Evolutionary conservation across 2,888 invertebrate species (phyloP).

Genomic region (Gibbula magus): DNA sequence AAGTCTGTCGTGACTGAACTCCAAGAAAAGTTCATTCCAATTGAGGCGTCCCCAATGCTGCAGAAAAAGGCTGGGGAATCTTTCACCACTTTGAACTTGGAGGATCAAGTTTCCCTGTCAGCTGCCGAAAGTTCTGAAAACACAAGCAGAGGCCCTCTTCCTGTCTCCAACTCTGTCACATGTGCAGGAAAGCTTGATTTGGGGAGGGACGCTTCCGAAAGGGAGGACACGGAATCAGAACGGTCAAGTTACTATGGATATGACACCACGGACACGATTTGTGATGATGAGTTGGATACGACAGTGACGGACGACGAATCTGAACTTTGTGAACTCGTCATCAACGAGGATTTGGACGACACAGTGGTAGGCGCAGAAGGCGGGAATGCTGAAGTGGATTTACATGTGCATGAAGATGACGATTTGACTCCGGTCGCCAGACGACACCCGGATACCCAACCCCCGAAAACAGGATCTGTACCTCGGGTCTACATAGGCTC

Average conservation of each 20-base stretch:
- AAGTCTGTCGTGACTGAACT: not conserved
- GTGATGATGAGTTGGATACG: conserved; percentile 18
- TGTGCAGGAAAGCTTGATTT: not conserved
- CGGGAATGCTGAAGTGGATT: not conserved
- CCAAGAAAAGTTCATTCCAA: not conserved
- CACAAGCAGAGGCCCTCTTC: not conserved
- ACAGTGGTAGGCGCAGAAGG: not conserved
- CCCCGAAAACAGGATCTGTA: not conserved
- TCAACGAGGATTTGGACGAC: conserved; percentile 1
- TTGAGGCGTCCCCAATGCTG: conserved; percentile 7
- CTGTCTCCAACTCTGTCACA: not conserved
- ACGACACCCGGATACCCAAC: not conserved
- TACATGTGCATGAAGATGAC: not conserved
- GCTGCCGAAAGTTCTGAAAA: conserved; percentile 7
- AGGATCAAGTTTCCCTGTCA: conserved; percentile 13
- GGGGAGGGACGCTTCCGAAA: not conserved
- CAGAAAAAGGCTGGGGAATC: not conserved
- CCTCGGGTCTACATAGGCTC: not conserved
- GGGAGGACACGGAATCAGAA: not conserved
- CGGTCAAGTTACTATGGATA: not conserved
- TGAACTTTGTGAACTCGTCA: conserved; percentile 1
- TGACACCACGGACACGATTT: not conserved
- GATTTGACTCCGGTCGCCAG: not conserved
- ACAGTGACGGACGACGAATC: conserved; percentile 20
- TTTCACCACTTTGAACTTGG: not conserved